Conservation (phyloP, 2,113 vertebrate species). For the Neodon shergylaensis region DNA sequence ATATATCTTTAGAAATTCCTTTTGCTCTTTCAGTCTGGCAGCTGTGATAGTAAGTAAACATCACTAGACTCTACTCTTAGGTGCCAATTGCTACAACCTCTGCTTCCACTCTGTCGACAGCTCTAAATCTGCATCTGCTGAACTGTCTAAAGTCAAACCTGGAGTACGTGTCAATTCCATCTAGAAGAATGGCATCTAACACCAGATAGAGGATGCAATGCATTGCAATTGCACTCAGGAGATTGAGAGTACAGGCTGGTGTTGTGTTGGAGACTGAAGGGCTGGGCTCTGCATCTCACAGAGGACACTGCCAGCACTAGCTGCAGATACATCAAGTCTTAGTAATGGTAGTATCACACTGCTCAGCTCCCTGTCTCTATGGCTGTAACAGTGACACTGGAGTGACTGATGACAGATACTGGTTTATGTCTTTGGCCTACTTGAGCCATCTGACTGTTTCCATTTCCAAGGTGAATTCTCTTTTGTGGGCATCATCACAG, state of each 20-base stretch:
- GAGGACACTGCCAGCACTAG: neutral
- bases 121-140: neutral
- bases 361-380: neutral
- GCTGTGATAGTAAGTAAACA: neutral
- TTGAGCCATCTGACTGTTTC: neutral
- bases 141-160: neutral
- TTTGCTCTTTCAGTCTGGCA: neutral
- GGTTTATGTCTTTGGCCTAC: neutral
- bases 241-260: too few species aligned
- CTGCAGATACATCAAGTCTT: neutral
- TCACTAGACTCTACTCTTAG: neutral
- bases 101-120: neutral
- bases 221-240: neutral
- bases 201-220: neutral
- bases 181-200: neutral
- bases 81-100: neutral
- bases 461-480: neutral
- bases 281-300: neutral
- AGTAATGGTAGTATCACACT: neutral
- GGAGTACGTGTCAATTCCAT: neutral
- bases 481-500: neutral
- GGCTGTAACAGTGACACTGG: too few species aligned
- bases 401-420: neutral
- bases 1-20: neutral
- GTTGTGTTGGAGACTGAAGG: neutral